Evolutionary conservation across 1,140 invertebrate species (phyloP), one percentile per base, ranked within the genome.

Genomic region (Prorops nasuta): DNA sequence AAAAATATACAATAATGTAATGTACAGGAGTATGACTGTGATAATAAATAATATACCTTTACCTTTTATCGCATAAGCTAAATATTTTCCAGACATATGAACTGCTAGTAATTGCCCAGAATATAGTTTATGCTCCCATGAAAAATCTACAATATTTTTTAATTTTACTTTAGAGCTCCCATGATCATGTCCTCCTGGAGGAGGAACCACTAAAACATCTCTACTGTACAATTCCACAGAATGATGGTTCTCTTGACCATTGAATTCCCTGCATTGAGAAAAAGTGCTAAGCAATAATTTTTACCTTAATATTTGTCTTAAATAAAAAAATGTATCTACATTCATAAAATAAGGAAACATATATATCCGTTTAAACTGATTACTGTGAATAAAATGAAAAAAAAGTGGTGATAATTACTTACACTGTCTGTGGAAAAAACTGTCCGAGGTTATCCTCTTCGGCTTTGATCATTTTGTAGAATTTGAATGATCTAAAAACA

Each of bases 1-100:
- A 54, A 31, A 19, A 15, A 12, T 28, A 35, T 4, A 9, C 9
- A 35, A 15, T 3, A 4, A 9, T 10, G 7, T 9, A n/a, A 35
- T 35, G 4, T 15, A 14, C 6, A 35, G 7, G 34, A 35, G 14
- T 9, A 35, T 35, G 34, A 35, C 15, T n/a, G 6, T 28, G n/a
- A n/a, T n/a, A 60, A 65, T n/a, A 38, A 42, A 32, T 22, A 2
- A 12, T 38, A 19, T 1, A 9, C 8, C 45, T 31, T 59, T 78
- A 93, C 91, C 87, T 85, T 90, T 94, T 43, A 96, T 86, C 38
- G 86, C 90, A 80, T 96, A 98, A 0, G 93, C 94, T 56, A 95
- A 78, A 71, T 90, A 91, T 64, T 89, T 88, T 54, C 90, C 89
- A 69, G 84, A 86, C 51, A 88, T 84, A 76, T 97, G 93, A 38